A percentile compares a stretch with the other conserved stretches of the same genome.
Conservation (phyloP, 2,888 invertebrate species). For the Tinea semifulvella region DNA sequence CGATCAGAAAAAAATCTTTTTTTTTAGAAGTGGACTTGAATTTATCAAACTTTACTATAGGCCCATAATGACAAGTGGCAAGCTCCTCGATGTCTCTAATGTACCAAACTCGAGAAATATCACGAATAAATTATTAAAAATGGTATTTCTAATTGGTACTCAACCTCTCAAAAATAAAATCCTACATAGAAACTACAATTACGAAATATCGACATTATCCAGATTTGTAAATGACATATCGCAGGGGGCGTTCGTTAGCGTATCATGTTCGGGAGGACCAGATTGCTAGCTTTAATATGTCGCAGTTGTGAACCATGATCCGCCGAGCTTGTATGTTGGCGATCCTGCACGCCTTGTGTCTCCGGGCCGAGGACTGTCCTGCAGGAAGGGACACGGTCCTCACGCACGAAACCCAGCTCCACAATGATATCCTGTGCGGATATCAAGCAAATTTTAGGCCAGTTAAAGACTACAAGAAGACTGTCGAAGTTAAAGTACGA, state of each 20-base stretch:
- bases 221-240: background rate
- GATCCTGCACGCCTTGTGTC: background rate
- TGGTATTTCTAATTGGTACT: background rate
- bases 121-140: background rate
- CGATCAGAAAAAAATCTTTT: no score
- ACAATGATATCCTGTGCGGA: constrained; percentile 61
- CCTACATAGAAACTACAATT: no score
- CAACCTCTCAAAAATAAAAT: no score
- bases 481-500: constrained; percentile 61
- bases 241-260: background rate
- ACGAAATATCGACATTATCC: background rate
- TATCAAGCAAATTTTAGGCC: constrained; percentile 67
- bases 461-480: constrained; percentile 49
- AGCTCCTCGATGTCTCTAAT: no score
- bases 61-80: no score
- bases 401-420: constrained; percentile 50
- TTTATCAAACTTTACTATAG: no score
- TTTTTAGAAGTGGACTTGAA: constrained; percentile 18
- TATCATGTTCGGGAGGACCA: constrained; percentile 1
- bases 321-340: background rate
- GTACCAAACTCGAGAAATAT: background rate
- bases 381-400: constrained; percentile 27
- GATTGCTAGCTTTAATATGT: background rate
- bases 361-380: constrained; percentile 28
- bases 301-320: background rate